A percentile compares a stretch with the other conserved stretches of the same genome.
These are phyloP conservation scores for Cremastinae sp. DNA, from an alignment of 2,888 invertebrate genomes.

Conservation along the genomic window DNA sequence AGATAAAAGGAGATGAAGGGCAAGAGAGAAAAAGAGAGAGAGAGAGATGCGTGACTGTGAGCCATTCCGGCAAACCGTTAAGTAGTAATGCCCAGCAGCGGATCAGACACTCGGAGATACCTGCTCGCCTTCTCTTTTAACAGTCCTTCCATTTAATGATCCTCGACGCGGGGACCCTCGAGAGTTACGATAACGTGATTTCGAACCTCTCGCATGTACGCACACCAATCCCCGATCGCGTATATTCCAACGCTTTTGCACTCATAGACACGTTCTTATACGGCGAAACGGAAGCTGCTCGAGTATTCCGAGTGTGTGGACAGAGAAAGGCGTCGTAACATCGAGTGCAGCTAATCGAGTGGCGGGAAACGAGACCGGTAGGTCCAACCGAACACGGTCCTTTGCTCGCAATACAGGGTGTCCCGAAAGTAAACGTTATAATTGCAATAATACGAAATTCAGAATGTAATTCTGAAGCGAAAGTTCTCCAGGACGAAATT, in stretches of 20 bases:
- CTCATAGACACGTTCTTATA: not conserved
- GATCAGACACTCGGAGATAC: constrained; percentile 58
- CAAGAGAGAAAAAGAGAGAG: constrained; percentile 11
- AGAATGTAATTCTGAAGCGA: no score
- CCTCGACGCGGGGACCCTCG: constrained; percentile 40
- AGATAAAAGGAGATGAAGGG: constrained; percentile 5
- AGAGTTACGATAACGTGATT: constrained; percentile 59
- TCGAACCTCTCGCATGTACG: constrained; percentile 8
- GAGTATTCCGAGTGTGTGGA: constrained; percentile 25
- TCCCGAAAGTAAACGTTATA: not conserved
- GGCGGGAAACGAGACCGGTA: constrained; percentile 52
- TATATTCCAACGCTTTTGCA: not conserved
- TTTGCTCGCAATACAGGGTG: not conserved
- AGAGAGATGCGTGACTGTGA: constrained; percentile 47
- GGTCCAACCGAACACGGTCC: constrained; percentile 28
- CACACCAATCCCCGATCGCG: not conserved
- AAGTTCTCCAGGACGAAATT: no score
- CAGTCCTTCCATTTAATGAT: constrained; percentile 58
- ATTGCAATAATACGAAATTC: no score
- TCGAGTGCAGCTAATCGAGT: constrained; percentile 53
- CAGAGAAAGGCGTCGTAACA: constrained; percentile 56
- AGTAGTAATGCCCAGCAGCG: constrained; percentile 57
- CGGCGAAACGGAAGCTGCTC: constrained; percentile 43
- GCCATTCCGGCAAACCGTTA: constrained; percentile 49
- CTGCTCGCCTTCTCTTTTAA: constrained; percentile 46